phyloP scores from a whole-genome alignment of 1,140 invertebrate species.

The Pygmarrhopalites habei region DNA sequence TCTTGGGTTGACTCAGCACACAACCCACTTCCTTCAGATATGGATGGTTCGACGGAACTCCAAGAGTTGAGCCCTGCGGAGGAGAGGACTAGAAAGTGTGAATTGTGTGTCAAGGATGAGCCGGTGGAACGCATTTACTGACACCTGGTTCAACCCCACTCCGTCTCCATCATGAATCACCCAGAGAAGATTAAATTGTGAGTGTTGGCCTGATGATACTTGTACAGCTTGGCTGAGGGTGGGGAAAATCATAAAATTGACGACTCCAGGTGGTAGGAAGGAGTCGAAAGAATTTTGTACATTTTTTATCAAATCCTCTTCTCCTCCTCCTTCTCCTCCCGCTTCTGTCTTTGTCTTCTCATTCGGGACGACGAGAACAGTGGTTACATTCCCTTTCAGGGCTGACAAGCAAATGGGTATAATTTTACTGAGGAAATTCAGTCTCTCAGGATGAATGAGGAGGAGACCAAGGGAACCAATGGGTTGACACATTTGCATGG shows the following conservation, averaged over 20 bases:
- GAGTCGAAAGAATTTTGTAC: background rate
- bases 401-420: background rate
- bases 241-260: background rate
- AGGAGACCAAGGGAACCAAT: background rate
- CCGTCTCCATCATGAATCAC: background rate
- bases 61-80: too few species aligned
- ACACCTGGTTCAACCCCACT: too few species aligned
- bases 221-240: background rate
- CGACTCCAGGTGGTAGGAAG: background rate
- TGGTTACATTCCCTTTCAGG: constrained; percentile 2
- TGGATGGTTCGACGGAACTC: too few species aligned
- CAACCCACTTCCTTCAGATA: too few species aligned
- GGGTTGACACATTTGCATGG: background rate
- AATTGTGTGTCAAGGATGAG: too few species aligned
- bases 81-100: too few species aligned
- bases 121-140: too few species aligned
- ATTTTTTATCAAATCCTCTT: background rate
- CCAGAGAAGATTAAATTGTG: background rate
- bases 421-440: background rate
- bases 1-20: too few species aligned
- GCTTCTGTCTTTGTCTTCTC: background rate
- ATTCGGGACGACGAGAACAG: background rate
- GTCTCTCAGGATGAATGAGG: background rate
- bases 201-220: background rate
- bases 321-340: too few species aligned